Conservation (phyloP, 2,888 invertebrate genomes). For the Agriopis leucophaearia region DNA sequence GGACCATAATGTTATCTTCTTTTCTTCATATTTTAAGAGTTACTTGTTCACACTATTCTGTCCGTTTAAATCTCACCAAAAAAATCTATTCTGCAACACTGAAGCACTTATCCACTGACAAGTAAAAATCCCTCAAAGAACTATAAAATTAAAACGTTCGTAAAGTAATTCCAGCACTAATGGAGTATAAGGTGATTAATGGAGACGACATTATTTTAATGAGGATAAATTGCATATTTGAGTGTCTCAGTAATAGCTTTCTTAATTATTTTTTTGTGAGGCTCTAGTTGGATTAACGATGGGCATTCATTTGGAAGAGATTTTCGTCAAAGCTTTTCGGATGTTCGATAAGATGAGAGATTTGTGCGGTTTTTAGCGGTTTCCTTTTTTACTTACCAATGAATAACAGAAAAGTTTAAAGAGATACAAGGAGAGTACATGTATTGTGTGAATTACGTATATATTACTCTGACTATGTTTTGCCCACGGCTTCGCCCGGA, state of each 20-base stretch:
- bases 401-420: not conserved
- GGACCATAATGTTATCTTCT: too few species aligned
- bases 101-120: constrained; percentile 26
- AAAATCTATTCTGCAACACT: constrained; percentile 6
- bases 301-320: constrained; percentile 40
- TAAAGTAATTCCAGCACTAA: constrained; percentile 69
- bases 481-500: too few species aligned
- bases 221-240: constrained; percentile 81
- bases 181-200: constrained; percentile 80
- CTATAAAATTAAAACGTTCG: constrained; percentile 69
- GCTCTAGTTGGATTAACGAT: constrained; percentile 60
- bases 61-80: not conserved
- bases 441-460: too few species aligned
- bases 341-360: constrained; percentile 1
- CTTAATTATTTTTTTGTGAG: constrained; percentile 74
- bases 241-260: constrained; percentile 59
- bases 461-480: too few species aligned
- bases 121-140: constrained; percentile 39
- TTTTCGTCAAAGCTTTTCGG: constrained; percentile 14
- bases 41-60: not conserved
- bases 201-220: constrained; percentile 77
- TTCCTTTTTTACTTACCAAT: not conserved
- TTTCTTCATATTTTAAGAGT: too few species aligned
- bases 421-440: too few species aligned
- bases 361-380: constrained; percentile 5